Evolutionary conservation across 2,797 vertebrate genomes (phyloP).

Genomic region (Pygocentrus nattereri): DNA sequence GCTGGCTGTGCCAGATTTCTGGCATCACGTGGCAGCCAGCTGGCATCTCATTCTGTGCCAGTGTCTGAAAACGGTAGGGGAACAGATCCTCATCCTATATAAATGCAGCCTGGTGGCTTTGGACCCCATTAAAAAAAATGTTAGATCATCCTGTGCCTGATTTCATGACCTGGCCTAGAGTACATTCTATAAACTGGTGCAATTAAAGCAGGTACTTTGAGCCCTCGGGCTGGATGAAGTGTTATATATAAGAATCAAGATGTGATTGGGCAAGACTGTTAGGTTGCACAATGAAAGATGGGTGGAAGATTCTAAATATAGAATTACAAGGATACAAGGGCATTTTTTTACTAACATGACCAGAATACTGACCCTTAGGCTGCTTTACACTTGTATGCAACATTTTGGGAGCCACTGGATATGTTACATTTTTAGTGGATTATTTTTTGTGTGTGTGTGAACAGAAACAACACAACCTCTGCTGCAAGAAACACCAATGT

Average conservation of each 20-base stretch:
- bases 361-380: background rate
- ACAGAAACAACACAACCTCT: too few species aligned
- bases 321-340: background rate
- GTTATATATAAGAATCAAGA: slow-evolving; percentile 18
- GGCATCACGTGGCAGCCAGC: slow-evolving; percentile 72
- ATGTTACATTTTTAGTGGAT: too few species aligned
- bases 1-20: slow-evolving; percentile 62
- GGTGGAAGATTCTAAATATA: slow-evolving; percentile 20
- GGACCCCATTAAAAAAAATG: slow-evolving; percentile 80
- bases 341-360: background rate
- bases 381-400: background rate
- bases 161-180: slow-evolving; percentile 76
- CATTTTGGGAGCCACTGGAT: too few species aligned
- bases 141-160: slow-evolving; percentile 77
- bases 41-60: slow-evolving; percentile 68
- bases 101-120: slow-evolving; percentile 76
- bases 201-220: slow-evolving; percentile 78
- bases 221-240: slow-evolving; percentile 25
- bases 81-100: slow-evolving; percentile 75
- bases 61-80: slow-evolving; percentile 67
- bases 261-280: slow-evolving; percentile 31
- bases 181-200: slow-evolving; percentile 80
- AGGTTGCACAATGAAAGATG: slow-evolving; percentile 11
- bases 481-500: too few species aligned
- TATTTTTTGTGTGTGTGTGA: too few species aligned